Percentiles rank a stretch among this genome's conserved stretches.
Conservation (phyloP, 2,113 vertebrate genomes). For the Aegotheles bennettii region DNA sequence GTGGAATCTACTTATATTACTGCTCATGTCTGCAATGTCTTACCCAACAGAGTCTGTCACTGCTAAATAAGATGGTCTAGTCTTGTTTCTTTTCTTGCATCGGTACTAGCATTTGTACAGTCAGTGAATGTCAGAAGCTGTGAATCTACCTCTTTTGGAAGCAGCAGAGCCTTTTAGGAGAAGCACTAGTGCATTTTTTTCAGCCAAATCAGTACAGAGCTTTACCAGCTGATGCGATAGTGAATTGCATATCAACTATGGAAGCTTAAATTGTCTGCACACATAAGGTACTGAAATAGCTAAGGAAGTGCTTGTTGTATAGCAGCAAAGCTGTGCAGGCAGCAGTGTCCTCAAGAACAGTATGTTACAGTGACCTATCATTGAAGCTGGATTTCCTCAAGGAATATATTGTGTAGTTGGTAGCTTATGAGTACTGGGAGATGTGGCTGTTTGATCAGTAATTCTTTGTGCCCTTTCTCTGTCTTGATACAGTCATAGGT, state of each 20-base stretch:
- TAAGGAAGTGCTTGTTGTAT: not conserved
- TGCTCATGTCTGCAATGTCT: not conserved
- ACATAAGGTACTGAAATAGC: rapidly evolving
- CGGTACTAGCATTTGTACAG: not conserved
- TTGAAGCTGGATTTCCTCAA: not conserved
- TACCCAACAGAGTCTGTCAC: not conserved
- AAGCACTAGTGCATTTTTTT: not conserved
- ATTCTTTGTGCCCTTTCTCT: not conserved
- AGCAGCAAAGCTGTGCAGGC: not conserved
- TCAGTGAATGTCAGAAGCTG: not conserved
- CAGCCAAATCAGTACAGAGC: not conserved
- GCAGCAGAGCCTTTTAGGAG: not conserved
- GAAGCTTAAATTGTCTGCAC: not conserved
- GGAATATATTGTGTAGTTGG: not conserved
- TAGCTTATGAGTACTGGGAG: not conserved
- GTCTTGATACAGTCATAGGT: not conserved
- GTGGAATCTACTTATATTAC: not conserved
- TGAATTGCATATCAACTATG: not conserved
- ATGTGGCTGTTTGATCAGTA: not conserved
- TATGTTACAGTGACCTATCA: not conserved
- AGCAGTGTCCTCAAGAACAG: not conserved
- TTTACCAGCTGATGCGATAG: not conserved
- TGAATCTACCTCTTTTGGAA: not conserved
- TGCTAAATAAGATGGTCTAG: not conserved
- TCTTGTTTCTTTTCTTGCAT: not conserved